Conservation (phyloP, 2,113 vertebrate species). For the Ascaphus truei region DNA sequence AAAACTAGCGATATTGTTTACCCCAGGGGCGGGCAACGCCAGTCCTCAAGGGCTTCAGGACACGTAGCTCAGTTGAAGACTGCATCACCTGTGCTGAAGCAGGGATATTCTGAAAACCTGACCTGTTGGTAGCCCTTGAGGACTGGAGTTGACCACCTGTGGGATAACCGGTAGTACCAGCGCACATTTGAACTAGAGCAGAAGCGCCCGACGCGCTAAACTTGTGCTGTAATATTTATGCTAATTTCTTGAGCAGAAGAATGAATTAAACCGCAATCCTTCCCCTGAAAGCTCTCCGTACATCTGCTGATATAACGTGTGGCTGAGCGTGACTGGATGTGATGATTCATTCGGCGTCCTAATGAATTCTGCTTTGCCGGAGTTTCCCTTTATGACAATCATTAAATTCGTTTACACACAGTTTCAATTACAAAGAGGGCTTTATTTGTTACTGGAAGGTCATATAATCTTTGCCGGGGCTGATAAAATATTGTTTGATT, state of each 20-base stretch:
- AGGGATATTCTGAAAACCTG: too few species aligned
- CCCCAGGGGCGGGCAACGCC: too few species aligned
- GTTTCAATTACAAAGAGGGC: neutral
- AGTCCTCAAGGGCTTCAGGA: too few species aligned
- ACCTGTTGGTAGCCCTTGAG: too few species aligned
- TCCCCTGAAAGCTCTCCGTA: neutral
- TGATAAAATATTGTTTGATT: neutral
- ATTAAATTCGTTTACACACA: neutral
- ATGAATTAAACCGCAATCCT: neutral
- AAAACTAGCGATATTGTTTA: too few species aligned
- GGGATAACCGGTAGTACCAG: too few species aligned
- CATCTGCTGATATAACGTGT: neutral
- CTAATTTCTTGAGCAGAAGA: neutral
- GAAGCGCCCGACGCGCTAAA: too few species aligned
- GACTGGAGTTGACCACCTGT: too few species aligned
- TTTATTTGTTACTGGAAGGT: neutral
- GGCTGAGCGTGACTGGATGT: neutral
- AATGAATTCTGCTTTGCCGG: neutral
- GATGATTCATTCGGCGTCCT: neutral
- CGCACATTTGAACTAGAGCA: too few species aligned
- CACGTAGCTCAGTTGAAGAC: too few species aligned
- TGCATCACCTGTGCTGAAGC: too few species aligned
- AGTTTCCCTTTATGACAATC: neutral
- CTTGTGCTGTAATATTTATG: neutral
- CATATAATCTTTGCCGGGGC: neutral